These are phyloP conservation scores for Drosophila asahinai DNA, from an alignment of 1,140 invertebrate species.

Conservation along the genomic window DNA sequence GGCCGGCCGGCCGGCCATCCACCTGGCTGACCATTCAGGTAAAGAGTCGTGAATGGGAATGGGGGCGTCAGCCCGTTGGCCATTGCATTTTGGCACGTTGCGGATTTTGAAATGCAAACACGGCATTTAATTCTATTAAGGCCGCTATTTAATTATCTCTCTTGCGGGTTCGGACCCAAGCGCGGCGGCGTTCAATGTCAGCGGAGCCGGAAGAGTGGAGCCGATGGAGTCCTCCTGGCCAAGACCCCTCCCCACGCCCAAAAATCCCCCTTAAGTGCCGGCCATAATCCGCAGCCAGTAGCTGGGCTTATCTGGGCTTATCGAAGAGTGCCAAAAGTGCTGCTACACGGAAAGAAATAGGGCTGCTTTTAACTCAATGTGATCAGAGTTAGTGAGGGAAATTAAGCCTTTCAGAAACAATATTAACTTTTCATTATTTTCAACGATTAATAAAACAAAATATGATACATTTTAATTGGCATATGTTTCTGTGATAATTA, in stretches of 20 bases:
- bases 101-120: constrained; percentile 83
- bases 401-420: too few relatives aligned
- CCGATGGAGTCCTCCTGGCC: constrained; percentile 1
- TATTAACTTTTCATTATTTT: too few relatives aligned
- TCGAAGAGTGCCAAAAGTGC: constrained; percentile 71
- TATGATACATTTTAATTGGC: too few relatives aligned
- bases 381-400: background rate
- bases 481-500: background rate
- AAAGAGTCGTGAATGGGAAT: background rate
- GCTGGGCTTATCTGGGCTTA: constrained; percentile 66
- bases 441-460: too few relatives aligned
- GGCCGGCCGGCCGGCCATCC: constrained; percentile 8
- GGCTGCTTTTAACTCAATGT: background rate
- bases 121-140: constrained; percentile 83
- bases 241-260: constrained; percentile 1
- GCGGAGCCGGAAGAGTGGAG: constrained; percentile 46
- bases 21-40: constrained; percentile 16
- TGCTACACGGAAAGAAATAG: constrained; percentile 36
- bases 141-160: constrained; percentile 81
- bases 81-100: constrained; percentile 70
- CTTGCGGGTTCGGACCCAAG: constrained; percentile 56
- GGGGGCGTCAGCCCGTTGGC: constrained; percentile 48
- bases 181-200: constrained; percentile 76
- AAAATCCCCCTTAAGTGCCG: constrained; percentile 31
- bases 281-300: constrained; percentile 46